Evolutionary conservation across 2,888 invertebrate species (phyloP), one percentile per base, ranked within the genome.

Genomic region (Morpho helenor): DNA sequence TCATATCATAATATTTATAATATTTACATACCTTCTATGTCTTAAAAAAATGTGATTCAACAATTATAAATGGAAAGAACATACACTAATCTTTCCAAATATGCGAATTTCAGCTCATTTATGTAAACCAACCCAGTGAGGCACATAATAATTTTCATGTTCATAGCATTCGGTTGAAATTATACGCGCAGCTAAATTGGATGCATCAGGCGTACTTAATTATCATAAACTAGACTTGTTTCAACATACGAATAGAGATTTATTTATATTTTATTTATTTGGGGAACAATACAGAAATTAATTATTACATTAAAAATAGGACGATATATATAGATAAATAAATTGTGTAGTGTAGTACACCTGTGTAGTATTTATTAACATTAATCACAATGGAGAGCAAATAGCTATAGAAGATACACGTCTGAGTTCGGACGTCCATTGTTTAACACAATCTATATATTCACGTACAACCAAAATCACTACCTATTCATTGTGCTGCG

Each of bases 151-250:
- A 57, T 59, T 57, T 57, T 49, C 51, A 43, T 43, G 52, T 57
- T 62, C 59, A 59, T 57, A 59, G 59, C 57, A 59, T 59, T 62
- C 45, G 59, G 54, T 54, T 22, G 46, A 56, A 52, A 59, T 60
- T 52, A 61, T 52, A 44, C 57, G 48, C 54, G 10, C 46, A 51
- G 57, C 49, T 48, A 62, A 62, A 62, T 60, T 59, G 57, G 62
- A 57, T 57, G 59, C 62, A 59, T 60, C 62, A 60, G 42, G 49
- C 43, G 22, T 45, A 54, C 60, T 55, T 57, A 59, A 62, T 62
- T 60, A 62, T 60, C 51, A 51, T 57, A 61, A 61, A 57, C 54
- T 57, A 51, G 50, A 54, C 54, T 59, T 59, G 52, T 53, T 41
- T 50, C 40, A 42, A 48, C 50, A 16, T 9, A 48, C 8, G 3